Evolutionary conservation across 2,113 vertebrate genomes (phyloP).

Genomic region (Ia io): DNA sequence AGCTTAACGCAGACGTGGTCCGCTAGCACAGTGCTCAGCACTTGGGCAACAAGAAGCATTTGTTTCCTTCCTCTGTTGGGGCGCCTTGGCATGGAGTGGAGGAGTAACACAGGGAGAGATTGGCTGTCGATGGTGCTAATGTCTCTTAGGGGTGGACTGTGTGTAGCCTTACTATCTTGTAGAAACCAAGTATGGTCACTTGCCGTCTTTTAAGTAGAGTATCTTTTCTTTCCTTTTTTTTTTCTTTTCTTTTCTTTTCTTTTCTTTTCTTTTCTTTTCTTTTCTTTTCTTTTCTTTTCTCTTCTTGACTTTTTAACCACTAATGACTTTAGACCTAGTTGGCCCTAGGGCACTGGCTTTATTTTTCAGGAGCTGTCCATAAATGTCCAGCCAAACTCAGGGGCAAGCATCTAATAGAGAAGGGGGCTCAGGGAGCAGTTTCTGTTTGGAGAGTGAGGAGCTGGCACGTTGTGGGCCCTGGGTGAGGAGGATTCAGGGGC

Average conservation of each 20-base stretch:
- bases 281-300: too few species aligned
- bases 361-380: background rate
- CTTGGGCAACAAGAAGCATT: conserved; percentile 30
- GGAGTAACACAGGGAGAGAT: background rate
- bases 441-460: background rate
- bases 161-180: background rate
- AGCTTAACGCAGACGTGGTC: background rate
- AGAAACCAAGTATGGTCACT: background rate
- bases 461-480: background rate
- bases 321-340: background rate
- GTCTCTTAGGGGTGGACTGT: background rate
- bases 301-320: background rate
- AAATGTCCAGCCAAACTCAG: background rate
- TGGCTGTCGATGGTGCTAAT: background rate
- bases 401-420: background rate
- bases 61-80: background rate
- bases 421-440: background rate
- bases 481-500: background rate
- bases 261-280: background rate
- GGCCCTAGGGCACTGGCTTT: background rate
- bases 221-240: background rate
- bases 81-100: background rate
- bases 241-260: background rate
- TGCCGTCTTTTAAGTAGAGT: background rate
- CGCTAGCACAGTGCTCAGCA: background rate